Percentiles rank a stretch among this genome's conserved stretches.
Conservation (phyloP, 2,888 invertebrate species). For the Heliconius charithonia region DNA sequence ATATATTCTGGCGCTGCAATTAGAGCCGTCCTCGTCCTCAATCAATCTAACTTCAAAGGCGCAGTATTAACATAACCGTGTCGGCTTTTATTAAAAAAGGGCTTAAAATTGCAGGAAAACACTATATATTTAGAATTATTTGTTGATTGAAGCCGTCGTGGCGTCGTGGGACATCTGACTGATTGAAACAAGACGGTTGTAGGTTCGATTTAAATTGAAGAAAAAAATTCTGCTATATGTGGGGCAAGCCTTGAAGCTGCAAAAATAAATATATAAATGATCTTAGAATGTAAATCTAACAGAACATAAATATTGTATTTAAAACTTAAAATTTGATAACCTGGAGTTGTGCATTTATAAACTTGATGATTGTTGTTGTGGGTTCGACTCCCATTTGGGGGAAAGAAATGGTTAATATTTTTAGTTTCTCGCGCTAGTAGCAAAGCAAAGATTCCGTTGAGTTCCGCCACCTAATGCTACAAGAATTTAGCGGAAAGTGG, state of each 20-base stretch:
- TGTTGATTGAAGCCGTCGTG: background rate
- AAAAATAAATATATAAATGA: background rate
- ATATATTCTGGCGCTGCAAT: constrained; percentile 12
- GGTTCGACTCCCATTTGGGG: too few relatives aligned
- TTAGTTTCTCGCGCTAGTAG: too few relatives aligned
- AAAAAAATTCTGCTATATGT: background rate
- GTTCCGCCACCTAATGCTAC: too few relatives aligned
- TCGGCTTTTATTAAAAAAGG: background rate
- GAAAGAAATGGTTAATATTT: too few relatives aligned
- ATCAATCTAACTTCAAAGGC: constrained; percentile 15
- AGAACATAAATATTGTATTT: too few relatives aligned
- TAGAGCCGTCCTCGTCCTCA: constrained; percentile 13
- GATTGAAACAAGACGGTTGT: background rate
- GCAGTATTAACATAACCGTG: constrained; percentile 1
- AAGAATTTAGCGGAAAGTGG: too few relatives aligned
- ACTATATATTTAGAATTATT: background rate
- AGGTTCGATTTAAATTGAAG: background rate
- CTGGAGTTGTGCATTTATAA: too few relatives aligned
- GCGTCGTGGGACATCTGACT: background rate
- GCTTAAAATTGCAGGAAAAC: background rate
- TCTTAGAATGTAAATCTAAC: too few relatives aligned
- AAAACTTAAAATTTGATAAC: too few relatives aligned
- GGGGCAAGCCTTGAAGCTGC: background rate
- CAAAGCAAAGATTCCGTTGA: too few relatives aligned
- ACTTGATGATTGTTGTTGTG: too few relatives aligned